These are phyloP conservation scores for Hypomesus transpacificus DNA, from an alignment of 2,113 vertebrate species.

Conservation along the genomic window DNA sequence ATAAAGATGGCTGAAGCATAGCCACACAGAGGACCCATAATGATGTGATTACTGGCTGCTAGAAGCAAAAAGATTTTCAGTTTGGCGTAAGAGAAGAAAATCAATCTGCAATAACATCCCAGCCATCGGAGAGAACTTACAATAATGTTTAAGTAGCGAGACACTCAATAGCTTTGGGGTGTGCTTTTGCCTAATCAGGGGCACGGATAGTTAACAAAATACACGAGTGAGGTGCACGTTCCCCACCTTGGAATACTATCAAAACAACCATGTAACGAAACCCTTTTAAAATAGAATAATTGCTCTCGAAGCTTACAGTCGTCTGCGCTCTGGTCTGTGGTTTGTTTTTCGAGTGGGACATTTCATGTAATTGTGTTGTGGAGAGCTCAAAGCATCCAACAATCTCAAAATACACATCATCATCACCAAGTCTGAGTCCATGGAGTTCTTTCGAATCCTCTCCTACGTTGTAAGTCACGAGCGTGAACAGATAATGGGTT, in stretches of 20 bases:
- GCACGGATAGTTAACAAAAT: slow-evolving; percentile 12
- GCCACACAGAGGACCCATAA: background rate
- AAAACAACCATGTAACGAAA: slow-evolving; percentile 24
- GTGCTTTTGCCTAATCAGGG: background rate
- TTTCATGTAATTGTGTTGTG: slow-evolving; percentile 43
- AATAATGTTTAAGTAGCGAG: background rate
- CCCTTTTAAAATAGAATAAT: slow-evolving; percentile 36
- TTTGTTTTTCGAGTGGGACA: slow-evolving; percentile 27
- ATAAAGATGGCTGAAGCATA: background rate
- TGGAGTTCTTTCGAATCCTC: slow-evolving; percentile 25
- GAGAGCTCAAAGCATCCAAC: slow-evolving; percentile 16
- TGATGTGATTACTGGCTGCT: background rate
- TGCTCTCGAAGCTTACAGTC: slow-evolving; percentile 11
- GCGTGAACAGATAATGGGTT: slow-evolving; percentile 17
- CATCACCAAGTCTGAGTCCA: background rate
- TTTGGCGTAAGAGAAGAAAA: background rate
- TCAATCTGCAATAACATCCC: background rate
- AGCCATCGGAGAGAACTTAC: background rate
- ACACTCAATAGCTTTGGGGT: background rate
- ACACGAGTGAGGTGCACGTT: background rate
- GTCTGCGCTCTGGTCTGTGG: slow-evolving; percentile 13
- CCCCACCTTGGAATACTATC: background rate
- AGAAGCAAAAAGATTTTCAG: background rate
- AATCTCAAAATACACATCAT: slow-evolving; percentile 22
- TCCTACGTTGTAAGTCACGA: slow-evolving; percentile 9